Evolutionary conservation across 2,113 vertebrate genomes (phyloP).

Genomic region (Anoplopoma fimbria): DNA sequence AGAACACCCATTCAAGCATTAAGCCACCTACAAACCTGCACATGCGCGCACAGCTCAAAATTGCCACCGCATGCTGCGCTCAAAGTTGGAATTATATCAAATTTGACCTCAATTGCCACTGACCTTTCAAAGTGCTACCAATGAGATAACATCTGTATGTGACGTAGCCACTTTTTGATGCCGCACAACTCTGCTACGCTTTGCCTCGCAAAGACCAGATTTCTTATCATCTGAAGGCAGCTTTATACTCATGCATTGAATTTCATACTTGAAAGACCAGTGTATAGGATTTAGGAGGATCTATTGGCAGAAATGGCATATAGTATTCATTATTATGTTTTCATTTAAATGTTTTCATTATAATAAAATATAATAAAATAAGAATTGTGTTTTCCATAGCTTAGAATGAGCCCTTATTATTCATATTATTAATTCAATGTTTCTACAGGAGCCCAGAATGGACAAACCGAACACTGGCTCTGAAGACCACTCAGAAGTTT

Average conservation of each 20-base stretch:
- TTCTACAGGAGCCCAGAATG: not conserved
- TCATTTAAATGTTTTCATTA: too few relatives aligned
- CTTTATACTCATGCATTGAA: slow-evolving; percentile 11
- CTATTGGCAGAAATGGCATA: not conserved
- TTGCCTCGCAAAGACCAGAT: not conserved
- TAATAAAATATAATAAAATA: too few relatives aligned
- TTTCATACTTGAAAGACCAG: not conserved
- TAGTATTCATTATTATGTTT: too few relatives aligned
- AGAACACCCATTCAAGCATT: slow-evolving; percentile 18
- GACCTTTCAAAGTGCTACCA: not conserved
- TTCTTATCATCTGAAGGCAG: not conserved
- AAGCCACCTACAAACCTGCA: not conserved
- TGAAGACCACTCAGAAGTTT: too few relatives aligned
- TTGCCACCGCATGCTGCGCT: not conserved
- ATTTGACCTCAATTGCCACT: not conserved
- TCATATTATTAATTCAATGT: not conserved
- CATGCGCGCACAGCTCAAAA: not conserved
- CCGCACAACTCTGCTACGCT: not conserved
- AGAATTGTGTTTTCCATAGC: too few relatives aligned
- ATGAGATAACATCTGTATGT: not conserved
- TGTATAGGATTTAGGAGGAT: not conserved
- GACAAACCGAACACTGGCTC: not conserved
- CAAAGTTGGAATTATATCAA: not conserved
- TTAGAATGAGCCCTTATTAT: too few relatives aligned
- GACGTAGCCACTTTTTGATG: not conserved